phyloP scores from a whole-genome alignment of 2,888 invertebrate genomes.

The Thereva nobilitata region DNA sequence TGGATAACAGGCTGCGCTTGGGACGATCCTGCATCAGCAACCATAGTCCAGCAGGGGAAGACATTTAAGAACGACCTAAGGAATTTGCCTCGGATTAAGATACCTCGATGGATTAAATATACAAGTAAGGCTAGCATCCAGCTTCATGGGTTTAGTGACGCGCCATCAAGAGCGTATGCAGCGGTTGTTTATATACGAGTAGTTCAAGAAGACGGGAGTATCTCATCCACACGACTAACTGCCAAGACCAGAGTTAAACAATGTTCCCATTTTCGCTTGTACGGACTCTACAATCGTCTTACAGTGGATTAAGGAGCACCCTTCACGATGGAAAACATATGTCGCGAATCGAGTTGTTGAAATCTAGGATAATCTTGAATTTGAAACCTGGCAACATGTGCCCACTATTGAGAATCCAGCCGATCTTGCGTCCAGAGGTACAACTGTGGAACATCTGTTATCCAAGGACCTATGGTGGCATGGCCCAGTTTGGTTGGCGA shows the following conservation, averaged over 20 bases:
- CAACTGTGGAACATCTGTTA: neutral
- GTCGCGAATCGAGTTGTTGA: neutral
- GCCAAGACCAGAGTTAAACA: neutral
- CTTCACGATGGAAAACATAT: neutral
- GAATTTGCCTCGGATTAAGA: neutral
- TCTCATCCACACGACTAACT: neutral
- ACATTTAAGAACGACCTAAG: neutral
- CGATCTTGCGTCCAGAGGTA: neutral
- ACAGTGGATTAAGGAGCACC: neutral
- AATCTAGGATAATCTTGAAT: neutral
- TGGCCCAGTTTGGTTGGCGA: neutral
- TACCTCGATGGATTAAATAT: neutral
- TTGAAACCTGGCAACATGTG: neutral
- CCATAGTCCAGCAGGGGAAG: neutral
- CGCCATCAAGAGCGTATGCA: slow-evolving; percentile 9
- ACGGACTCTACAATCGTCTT: neutral
- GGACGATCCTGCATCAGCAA: neutral
- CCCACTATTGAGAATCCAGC: neutral
- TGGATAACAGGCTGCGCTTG: slow-evolving; percentile 1
- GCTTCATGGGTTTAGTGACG: slow-evolving; percentile 22
- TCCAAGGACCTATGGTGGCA: neutral
- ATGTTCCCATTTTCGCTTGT: too few species aligned
- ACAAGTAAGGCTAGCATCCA: neutral
- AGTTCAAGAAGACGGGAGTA: too few species aligned
- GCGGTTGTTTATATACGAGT: neutral